Conservation (phyloP, 2,113 vertebrate genomes). For the Mormyrus lacerda region DNA sequence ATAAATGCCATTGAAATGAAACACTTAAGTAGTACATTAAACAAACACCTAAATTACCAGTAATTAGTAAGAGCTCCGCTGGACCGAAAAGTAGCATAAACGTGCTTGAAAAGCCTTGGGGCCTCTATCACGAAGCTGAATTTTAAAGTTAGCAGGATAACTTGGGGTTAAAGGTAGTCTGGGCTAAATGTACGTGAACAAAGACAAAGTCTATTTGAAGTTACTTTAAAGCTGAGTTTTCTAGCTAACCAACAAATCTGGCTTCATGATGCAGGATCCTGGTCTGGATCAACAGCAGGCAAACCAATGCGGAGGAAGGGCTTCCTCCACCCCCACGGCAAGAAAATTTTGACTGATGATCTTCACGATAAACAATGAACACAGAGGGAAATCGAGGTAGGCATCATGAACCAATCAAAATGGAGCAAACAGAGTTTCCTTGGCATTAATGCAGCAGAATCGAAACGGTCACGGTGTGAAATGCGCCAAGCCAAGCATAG, state of each 20-base stretch:
- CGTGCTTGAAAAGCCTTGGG: background rate
- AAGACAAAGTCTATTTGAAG: background rate
- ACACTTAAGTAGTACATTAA: background rate
- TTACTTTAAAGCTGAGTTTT: no score
- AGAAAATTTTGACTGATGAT: background rate
- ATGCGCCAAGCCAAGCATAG: background rate
- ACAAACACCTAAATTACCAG: background rate
- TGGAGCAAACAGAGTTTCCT: background rate
- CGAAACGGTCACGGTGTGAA: background rate
- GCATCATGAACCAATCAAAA: background rate
- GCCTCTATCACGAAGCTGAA: background rate
- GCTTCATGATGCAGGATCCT: no score
- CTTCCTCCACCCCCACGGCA: background rate
- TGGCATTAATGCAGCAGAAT: background rate
- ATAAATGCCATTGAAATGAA: background rate
- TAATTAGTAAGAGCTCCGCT: background rate
- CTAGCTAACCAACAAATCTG: no score
- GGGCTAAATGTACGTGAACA: background rate
- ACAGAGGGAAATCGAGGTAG: background rate
- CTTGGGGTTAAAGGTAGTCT: background rate
- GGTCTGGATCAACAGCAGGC: background rate
- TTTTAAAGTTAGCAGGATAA: background rate
- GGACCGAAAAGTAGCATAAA: background rate
- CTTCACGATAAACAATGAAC: background rate
- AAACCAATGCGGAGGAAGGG: background rate